Percentiles rank a stretch among this genome's conserved stretches.
phyloP scores from a whole-genome alignment of 2,888 invertebrate genomes.

The Fragum fragum region DNA sequence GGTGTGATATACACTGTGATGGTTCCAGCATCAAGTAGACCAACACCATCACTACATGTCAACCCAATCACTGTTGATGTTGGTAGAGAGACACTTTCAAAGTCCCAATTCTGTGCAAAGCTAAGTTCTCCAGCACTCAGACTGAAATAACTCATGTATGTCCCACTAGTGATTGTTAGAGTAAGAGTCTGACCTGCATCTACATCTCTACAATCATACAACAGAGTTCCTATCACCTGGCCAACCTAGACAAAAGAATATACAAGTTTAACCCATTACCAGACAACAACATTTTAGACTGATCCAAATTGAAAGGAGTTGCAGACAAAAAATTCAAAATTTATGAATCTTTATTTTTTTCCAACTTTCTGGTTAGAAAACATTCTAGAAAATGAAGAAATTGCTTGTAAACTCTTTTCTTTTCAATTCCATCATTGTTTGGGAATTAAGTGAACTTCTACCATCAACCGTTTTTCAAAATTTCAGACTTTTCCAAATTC shows the following conservation, averaged over 20 bases:
- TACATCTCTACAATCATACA: slow-evolving; percentile 36
- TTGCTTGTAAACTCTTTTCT: no score
- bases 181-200: slow-evolving; percentile 39
- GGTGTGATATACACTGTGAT: slow-evolving; percentile 34
- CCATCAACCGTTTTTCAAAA: no score
- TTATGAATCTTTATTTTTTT: no score
- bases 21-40: slow-evolving; percentile 27
- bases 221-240: slow-evolving; percentile 23
- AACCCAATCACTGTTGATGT: slow-evolving; percentile 31
- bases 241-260: slow-evolving; percentile 28
- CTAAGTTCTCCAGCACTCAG: slow-evolving; percentile 12
- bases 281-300: no score
- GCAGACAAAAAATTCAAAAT: no score
- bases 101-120: slow-evolving; percentile 48
- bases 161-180: slow-evolving; percentile 32
- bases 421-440: no score
- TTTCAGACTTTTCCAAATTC: no score
- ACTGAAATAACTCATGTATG: slow-evolving; percentile 39
- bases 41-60: slow-evolving; percentile 46
- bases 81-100: slow-evolving; percentile 32
- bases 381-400: no score
- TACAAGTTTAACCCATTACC: no score
- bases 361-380: no score
- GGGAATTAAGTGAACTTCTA: no score
- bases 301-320: no score